These are phyloP conservation scores for Sander lucioperca DNA, from an alignment of 2,113 vertebrate species.

Conservation along the genomic window DNA sequence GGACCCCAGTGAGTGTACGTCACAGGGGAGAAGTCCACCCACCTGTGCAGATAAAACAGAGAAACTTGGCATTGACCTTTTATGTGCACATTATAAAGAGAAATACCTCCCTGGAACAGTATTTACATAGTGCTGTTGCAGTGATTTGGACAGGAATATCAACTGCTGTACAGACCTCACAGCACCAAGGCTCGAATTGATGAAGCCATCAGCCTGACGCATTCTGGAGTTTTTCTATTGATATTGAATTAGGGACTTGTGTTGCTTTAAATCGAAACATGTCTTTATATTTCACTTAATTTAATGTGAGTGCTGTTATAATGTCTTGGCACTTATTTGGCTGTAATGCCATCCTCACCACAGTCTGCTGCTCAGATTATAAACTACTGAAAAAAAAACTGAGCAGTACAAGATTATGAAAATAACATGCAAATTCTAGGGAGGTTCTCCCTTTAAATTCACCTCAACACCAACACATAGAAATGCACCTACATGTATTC, in stretches of 20 bases:
- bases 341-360: not conserved
- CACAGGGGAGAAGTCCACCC: conserved; percentile 81
- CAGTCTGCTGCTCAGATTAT: not conserved
- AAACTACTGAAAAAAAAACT: not conserved
- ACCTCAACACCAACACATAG: not conserved
- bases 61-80: not conserved
- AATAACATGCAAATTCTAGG: not conserved
- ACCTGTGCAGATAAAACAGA: conserved; percentile 64
- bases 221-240: not conserved
- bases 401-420: too few relatives aligned
- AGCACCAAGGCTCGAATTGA: not conserved
- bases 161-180: not conserved
- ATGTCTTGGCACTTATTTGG: not conserved
- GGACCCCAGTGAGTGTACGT: conserved; percentile 81
- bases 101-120: not conserved
- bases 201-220: not conserved
- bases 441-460: not conserved
- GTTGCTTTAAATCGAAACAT: not conserved
- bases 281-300: not conserved
- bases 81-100: not conserved
- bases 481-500: conserved; percentile 75
- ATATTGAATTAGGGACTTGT: not conserved
- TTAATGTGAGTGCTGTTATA: not conserved
- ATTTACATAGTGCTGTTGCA: not conserved
- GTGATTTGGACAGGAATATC: not conserved